Base-by-base conservation (phyloP, 2,888 invertebrate genomes). In the Agonopterix subpropinquella region DNA sequence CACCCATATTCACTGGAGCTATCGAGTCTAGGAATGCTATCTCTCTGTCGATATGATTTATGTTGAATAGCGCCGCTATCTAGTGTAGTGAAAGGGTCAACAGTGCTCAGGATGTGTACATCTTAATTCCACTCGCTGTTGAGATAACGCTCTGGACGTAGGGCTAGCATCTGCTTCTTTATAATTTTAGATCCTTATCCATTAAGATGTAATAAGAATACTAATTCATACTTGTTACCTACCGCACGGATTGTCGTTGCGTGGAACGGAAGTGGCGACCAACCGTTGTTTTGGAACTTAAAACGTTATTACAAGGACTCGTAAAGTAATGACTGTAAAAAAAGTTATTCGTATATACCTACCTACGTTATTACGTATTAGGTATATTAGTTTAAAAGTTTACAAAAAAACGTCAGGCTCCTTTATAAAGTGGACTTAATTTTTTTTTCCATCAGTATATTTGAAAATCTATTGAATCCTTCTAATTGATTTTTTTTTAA, bases 51-150 rank as follows among this genome's bases (percentile, higher is more conserved):
- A 55, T 65, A 59, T 77, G 70, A 80, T 77, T 78, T 76, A 78
- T 74, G 65, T 60, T 56, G 61, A 61, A 62, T 58, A 64, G 57
- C 58, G 57, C 52, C 62, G 65, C 66, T 77, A 75, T 73, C 73
- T 70, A 57, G 61, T 64, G 62, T 61, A 62, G 61, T 59, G 61
- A 67, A 64, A 65, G 66, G 64, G 78, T 76, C 77, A 75, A 65
- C 64, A 62, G 58, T 67, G 64, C 64, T 73, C 74, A 80, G 75
- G 78, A 79, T 79, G 77, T 73, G 70, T 69, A 70, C 69, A 66
- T 77, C 78, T 80, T 75, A 76, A 80, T 76, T 74, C 73, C 67
- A 70, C 65, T 62, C 62, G n/a, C 42, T 63, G 57, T 59, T 59
- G 55, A 57, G 65, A 66, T 62, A 62, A 62, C 59, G 62, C 37